phyloP scores from a whole-genome alignment of 2,113 vertebrate genomes.

The Anoura caudifer region DNA sequence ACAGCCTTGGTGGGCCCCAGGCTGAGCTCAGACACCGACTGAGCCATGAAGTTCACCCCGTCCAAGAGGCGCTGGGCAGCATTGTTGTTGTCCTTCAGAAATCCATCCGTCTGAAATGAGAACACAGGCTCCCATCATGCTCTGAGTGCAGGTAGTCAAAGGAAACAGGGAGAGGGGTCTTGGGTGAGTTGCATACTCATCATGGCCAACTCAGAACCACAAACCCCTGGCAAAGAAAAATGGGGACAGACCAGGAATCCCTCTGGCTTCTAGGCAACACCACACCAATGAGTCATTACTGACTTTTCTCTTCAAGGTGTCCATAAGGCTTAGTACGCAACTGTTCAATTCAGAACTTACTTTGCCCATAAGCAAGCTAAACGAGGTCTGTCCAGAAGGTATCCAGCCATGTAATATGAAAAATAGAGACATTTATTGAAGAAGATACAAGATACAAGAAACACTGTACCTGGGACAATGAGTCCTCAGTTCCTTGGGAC shows the following conservation, averaged over 20 bases:
- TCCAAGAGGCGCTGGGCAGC: slow-evolving; percentile 97
- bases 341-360: neutral
- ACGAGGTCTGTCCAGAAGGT: too few relatives aligned
- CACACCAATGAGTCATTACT: neutral
- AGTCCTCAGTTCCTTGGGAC: too few relatives aligned
- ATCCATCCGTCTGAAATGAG: slow-evolving; percentile 89
- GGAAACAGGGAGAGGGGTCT: neutral
- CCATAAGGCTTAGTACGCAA: neutral
- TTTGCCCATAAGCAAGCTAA: neutral
- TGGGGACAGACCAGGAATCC: neutral
- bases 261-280: neutral
- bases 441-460: too few relatives aligned
- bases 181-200: neutral
- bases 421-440: too few relatives aligned
- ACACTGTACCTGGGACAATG: too few relatives aligned
- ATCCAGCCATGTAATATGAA: too few relatives aligned
- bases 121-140: neutral
- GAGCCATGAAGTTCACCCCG: slow-evolving; percentile 97
- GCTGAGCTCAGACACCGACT: slow-evolving; percentile 97
- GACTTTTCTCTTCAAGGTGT: neutral
- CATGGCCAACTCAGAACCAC: neutral
- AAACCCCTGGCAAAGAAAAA: neutral
- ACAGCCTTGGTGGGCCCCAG: slow-evolving; percentile 97
- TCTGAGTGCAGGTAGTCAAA: neutral
- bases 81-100: slow-evolving; percentile 98